Evolutionary conservation across 37 sponge, comb jelly and placozoan species (phyloP).

Genomic region (Agelas oroides): DNA sequence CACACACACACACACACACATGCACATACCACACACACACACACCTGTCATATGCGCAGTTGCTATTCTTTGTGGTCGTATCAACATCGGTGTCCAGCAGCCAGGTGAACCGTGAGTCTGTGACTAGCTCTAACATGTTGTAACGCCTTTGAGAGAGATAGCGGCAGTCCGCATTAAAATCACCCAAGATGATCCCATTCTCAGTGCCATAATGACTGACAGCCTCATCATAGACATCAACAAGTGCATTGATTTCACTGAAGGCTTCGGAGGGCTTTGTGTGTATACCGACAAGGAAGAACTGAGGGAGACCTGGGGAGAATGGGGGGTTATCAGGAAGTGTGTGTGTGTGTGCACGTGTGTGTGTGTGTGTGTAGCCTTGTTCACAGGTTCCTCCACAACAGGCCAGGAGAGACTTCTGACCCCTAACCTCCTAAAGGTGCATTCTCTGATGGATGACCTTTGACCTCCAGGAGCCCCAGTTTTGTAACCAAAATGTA

Average conservation of each 20-base stretch:
- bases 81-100: slow-evolving; percentile 77
- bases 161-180: slow-evolving; percentile 94
- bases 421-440: no score
- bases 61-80: slow-evolving; percentile 71
- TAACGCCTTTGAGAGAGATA: slow-evolving; percentile 14
- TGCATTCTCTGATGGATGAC: no score
- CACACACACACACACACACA: no score
- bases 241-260: slow-evolving; percentile 74
- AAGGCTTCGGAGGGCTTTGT: slow-evolving; percentile 63
- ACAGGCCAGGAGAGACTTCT: no score
- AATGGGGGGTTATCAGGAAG: no score
- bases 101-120: slow-evolving; percentile 76
- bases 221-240: slow-evolving; percentile 63
- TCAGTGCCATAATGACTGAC: slow-evolving; percentile 1
- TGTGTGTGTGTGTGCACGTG: no score
- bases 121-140: slow-evolving; percentile 47
- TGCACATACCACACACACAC: no score
- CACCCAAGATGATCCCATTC: no score
- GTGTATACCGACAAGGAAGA: slow-evolving; percentile 84
- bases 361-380: no score
- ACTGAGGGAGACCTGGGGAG: slow-evolving; percentile 41
- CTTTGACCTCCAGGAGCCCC: no score
- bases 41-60: slow-evolving; percentile 93
- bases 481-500: no score
- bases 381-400: no score